Evolutionary conservation across 2,888 invertebrate genomes (phyloP), one percentile per base, ranked within the genome.

Genomic region (Microlaimidae sp.): DNA sequence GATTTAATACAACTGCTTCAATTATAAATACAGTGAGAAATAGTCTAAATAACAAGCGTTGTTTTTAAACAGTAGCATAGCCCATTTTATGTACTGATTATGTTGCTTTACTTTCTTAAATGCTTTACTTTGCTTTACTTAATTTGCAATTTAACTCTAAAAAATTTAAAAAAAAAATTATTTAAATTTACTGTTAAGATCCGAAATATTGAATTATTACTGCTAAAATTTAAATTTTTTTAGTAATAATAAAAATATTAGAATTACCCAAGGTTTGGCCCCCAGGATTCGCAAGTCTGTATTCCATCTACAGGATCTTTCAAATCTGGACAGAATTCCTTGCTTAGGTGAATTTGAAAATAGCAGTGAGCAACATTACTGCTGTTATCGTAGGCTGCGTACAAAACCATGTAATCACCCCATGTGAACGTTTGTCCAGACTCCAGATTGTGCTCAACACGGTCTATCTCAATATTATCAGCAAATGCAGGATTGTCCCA

Each of bases 241-340:
- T n/a, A n/a, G n/a, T n/a, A n/a, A n/a, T n/a, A n/a, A 54, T 51
- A 26, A n/a, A n/a, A n/a, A n/a, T n/a, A n/a, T n/a, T n/a, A n/a
- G n/a, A n/a, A n/a, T n/a, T n/a, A n/a, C n/a, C n/a, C 60, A 42
- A 90, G 87, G 52, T 88, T 88, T 1, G 90, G 88, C 47, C 92
- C 92, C 90, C 90, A 92, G 66, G 86, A 85, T 63, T 88, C 86
- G 71, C 92, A 92, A 4, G 81, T 81, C 73, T 90, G 89, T 28
- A 80, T 79, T 45, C 93, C 93, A 52, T 90, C 88, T 24, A 88
- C 78, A 1, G 93, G 93, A 73, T 90, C 88, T 24, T 81, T 76
- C 60, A 89, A 73, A 58, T 82, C 80, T 25, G 87, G 87, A 69
- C 93, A 93, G 74, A 90, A 89, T 70, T 90, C 88, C 60, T 85